Evolutionary conservation across 2,113 vertebrate species (phyloP), one percentile per base, ranked within the genome.

Genomic region (Ondatra zibethicus): DNA sequence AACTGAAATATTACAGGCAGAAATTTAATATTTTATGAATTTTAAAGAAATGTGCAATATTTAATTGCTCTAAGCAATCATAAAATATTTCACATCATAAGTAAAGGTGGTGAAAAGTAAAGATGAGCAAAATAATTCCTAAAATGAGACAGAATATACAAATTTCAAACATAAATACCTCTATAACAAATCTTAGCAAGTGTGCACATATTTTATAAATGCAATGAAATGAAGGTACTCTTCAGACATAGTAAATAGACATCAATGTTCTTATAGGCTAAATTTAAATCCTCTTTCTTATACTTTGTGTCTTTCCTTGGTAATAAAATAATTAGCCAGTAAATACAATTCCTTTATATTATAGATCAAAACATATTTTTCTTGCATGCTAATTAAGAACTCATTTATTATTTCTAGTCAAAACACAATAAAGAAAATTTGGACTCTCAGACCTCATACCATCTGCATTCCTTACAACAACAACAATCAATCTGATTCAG

Each of bases 341-440:
- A 97, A 97, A 96, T 65, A 87, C 78, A 91, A 93, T 91, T 1
- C 58, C 91, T 78, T 95, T 96, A 6, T 96, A 78, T 87, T 95
- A 95, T n/a, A 95, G 68, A 96, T 8, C 9, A 70, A 94, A 96
- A 78, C 66, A 82, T 91, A 92, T 96, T 92, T 92, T 97, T 86
- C 52, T 84, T 92, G 84, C 70, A 92, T 94, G 52, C 45, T 92
- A 93, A 96, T 93, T 95, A 93, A 92, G 63, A 29, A 76, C 86
- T 88, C 72, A 88, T 87, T 97, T 97, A 95, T 97, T 96, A 88
- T 90, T 97, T 94, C 84, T 65, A 96, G 87, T 93, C 94, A 94
- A 97, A 97, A 96, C 92, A 97, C 73, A 97, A 95, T 96, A 68
- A 95, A 93, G 52, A 77, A 82, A 86, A 96, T 92, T 76, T 63